phyloP scores from a whole-genome alignment of 2,888 invertebrate genomes.

The Leucoptera coffeella region DNA sequence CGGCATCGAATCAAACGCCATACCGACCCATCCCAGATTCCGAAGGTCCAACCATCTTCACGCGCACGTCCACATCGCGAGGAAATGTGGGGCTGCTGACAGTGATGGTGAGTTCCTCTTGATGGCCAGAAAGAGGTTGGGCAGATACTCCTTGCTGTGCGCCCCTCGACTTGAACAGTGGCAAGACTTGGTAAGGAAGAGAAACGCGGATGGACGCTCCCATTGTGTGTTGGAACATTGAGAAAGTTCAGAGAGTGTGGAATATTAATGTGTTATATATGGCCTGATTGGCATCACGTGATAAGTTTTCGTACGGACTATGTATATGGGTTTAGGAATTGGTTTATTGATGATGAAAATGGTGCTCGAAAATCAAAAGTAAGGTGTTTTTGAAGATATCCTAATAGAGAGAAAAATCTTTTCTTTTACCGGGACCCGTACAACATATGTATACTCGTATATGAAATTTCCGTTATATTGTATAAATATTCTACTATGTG shows the following conservation, averaged over 20 bases:
- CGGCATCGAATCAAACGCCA: too few species aligned
- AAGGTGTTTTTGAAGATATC: constrained; percentile 1
- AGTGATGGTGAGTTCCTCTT: constrained; percentile 75
- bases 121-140: constrained; percentile 66
- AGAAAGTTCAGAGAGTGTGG: background rate
- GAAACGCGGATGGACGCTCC: constrained; percentile 56
- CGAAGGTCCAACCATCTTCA: constrained; percentile 19
- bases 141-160: constrained; percentile 58
- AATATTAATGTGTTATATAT: background rate
- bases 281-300: background rate
- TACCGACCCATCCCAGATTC: too few species aligned
- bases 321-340: background rate
- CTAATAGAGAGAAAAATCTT: constrained; percentile 1
- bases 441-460: too few species aligned
- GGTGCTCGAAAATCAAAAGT: background rate
- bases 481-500: too few species aligned
- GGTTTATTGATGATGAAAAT: background rate
- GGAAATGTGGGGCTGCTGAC: constrained; percentile 64
- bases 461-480: too few species aligned
- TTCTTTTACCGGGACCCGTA: too few species aligned
- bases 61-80: constrained; percentile 57
- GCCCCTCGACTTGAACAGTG: constrained; percentile 67
- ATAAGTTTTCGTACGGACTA: background rate
- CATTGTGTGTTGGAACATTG: constrained; percentile 57
- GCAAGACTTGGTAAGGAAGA: constrained; percentile 49